Evolutionary conservation across 1,140 invertebrate species (phyloP), one percentile per base, ranked within the genome.

Genomic region (Dendrolimus kikuchii): DNA sequence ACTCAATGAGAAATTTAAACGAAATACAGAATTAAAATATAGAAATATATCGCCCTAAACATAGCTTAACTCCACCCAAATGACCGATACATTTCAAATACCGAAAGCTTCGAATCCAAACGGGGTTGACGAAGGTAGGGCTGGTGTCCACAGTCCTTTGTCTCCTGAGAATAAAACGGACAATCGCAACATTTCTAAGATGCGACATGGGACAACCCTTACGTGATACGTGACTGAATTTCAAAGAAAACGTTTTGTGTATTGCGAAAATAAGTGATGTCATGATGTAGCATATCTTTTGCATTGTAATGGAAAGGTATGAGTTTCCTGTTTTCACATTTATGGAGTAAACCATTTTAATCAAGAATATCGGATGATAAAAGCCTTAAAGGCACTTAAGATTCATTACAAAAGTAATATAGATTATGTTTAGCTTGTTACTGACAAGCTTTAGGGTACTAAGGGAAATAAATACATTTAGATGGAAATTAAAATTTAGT

Each of bases 151-250:
- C 73, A 79, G 78, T 68, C 78, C 77, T 85, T 82, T 81, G 77
- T 85, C 81, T 81, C 78, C 63, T 53, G 75, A 71, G 79, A 79
- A 74, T 74, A 82, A 76, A 85, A 81, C 80, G 74, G 81, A 79
- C 81, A 77, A 76, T 84, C 74, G 76, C 73, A 75, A 79, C 81
- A 74, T 72, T 70, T 74, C 66, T 65, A 68, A 80, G 74, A 82
- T 71, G 71, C 74, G 79, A 81, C 79, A 85, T 75, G 70, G 77
- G 76, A 80, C 72, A 76, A 73, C 77, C 74, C 70, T 68, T 67
- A 60, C 65, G 59, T 66, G 59, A 61, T 77, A 85, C 81, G 81
- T 85, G 79, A 85, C 78, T 74, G 81, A 85, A 85, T 80, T 85
- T 81, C 71, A 64, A 73, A 72, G 71, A 72, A 79, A 82, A 81